Evolutionary conservation across 2,888 invertebrate genomes (phyloP).

Genomic region (Acleris cristana): DNA sequence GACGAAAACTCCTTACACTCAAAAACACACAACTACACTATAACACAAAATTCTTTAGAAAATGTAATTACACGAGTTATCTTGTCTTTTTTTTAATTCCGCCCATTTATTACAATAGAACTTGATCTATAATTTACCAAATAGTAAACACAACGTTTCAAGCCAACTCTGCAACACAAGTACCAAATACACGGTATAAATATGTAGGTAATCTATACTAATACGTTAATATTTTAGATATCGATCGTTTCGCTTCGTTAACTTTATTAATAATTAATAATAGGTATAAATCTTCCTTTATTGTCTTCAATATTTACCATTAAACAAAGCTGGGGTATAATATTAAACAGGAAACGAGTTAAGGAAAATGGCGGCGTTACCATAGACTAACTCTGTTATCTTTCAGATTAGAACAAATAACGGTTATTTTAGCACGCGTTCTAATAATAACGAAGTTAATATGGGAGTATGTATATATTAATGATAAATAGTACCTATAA

Average conservation of each 20-base stretch:
- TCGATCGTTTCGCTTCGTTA: conserved; percentile 73
- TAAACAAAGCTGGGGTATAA: conserved; percentile 68
- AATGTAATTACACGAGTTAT: too few species aligned
- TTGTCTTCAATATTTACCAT: conserved; percentile 80
- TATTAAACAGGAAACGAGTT: conserved; percentile 4
- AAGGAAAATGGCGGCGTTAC: conserved; percentile 64
- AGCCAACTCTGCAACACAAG: conserved; percentile 7
- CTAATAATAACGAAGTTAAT: too few species aligned
- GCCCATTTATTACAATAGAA: too few species aligned
- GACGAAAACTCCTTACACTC: too few species aligned
- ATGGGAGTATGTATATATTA: too few species aligned
- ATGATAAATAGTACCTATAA: too few species aligned
- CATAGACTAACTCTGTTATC: conserved; percentile 38
- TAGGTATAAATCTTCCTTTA: conserved; percentile 82
- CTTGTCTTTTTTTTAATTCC: too few species aligned
- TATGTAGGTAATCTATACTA: conserved; percentile 66
- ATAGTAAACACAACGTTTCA: conserved; percentile 23
- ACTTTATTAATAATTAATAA: conserved; percentile 76
- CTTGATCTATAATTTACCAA: not conserved
- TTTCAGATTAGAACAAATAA: too few species aligned
- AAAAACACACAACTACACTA: too few species aligned
- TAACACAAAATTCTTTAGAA: too few species aligned
- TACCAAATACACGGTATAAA: conserved; percentile 47
- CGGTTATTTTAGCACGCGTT: too few species aligned
- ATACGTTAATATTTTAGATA: conserved; percentile 76